These are phyloP conservation scores for Lucifuga dentata DNA, from an alignment of 2,113 vertebrate genomes.

Conservation along the genomic window DNA sequence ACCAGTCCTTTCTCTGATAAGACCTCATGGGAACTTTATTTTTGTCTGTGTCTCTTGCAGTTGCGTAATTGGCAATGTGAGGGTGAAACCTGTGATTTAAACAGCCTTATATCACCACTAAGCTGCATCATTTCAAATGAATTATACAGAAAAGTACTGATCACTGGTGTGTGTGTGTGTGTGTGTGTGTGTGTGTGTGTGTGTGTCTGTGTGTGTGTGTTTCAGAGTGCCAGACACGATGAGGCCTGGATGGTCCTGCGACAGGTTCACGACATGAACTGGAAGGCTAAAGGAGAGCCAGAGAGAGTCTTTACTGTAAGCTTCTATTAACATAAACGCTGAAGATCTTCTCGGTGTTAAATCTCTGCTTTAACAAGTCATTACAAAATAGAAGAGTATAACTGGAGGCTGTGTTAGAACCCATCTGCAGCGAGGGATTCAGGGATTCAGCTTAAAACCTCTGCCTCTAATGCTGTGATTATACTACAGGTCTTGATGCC, in stretches of 20 bases:
- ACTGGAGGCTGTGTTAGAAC: too few species aligned
- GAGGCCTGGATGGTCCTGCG: conserved; percentile 99
- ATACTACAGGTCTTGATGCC: too few species aligned
- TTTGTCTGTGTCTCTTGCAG: conserved; percentile 3
- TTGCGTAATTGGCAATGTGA: conserved; percentile 23
- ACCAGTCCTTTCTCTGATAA: conserved; percentile 31
- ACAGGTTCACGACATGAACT: conserved; percentile 96
- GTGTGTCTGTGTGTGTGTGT: conserved; percentile 46
- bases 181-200: conserved; percentile 25
- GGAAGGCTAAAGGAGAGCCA: conserved; percentile 94
- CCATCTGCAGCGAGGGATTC: too few species aligned
- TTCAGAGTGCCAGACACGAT: conserved; percentile 92
- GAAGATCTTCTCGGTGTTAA: too few species aligned
- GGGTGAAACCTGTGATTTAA: conserved; percentile 4
- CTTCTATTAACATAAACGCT: conserved; percentile 5
- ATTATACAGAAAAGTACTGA: too few species aligned
- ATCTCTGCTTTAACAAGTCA: too few species aligned
- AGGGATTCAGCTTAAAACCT: too few species aligned
- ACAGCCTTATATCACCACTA: not conserved
- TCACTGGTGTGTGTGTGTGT: conserved; percentile 1
- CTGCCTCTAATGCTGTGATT: not conserved
- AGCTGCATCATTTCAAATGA: too few species aligned
- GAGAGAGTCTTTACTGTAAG: conserved; percentile 96
- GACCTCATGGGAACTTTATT: conserved; percentile 51
- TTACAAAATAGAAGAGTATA: too few species aligned